A percentile compares a stretch with the other conserved stretches of the same genome.
phyloP scores from a whole-genome alignment of 30 jellyfish, hydroid and myxozoan genomes.

The Catostylus mosaicus region DNA sequence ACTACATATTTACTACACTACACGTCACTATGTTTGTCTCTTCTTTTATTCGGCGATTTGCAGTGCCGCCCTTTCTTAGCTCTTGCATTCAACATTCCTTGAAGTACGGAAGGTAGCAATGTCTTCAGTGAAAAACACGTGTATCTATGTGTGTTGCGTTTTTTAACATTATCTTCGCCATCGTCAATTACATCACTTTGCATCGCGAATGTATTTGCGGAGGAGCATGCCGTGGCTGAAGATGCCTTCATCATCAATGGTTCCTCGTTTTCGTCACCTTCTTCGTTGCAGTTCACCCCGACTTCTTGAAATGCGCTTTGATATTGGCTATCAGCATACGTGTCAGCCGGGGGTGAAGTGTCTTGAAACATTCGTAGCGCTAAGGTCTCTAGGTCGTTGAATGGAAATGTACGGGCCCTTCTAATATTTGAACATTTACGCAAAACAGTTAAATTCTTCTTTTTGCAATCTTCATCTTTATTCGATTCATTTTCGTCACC shows the following conservation, averaged over 20 bases:
- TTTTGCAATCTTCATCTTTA: not conserved
- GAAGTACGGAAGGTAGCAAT: constrained; percentile 56
- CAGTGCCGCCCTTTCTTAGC: constrained; percentile 29
- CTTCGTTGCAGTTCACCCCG: not conserved
- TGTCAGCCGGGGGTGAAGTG: constrained; percentile 23
- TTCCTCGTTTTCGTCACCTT: constrained; percentile 8
- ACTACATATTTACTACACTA: not conserved
- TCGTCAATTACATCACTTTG: not conserved
- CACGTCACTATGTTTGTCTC: not conserved
- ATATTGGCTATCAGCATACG: constrained; percentile 57
- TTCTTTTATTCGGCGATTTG: not conserved
- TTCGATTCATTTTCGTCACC: not conserved
- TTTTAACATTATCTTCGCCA: not conserved
- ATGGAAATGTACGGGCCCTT: constrained; percentile 54
- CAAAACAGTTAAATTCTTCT: constrained; percentile 5
- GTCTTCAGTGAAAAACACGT: constrained; percentile 38
- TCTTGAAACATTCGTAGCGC: constrained; percentile 20
- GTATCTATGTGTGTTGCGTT: not conserved
- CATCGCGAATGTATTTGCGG: not conserved
- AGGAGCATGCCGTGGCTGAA: not conserved
- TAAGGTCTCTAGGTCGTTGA: constrained; percentile 23
- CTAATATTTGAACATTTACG: constrained; percentile 12
- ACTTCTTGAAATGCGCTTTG: constrained; percentile 70
- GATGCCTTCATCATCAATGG: constrained; percentile 19
- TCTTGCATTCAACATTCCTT: constrained; percentile 31